Evolutionary conservation across 2,113 vertebrate species (phyloP), one percentile per base, ranked within the genome.

Genomic region (Geothlypis trichas): DNA sequence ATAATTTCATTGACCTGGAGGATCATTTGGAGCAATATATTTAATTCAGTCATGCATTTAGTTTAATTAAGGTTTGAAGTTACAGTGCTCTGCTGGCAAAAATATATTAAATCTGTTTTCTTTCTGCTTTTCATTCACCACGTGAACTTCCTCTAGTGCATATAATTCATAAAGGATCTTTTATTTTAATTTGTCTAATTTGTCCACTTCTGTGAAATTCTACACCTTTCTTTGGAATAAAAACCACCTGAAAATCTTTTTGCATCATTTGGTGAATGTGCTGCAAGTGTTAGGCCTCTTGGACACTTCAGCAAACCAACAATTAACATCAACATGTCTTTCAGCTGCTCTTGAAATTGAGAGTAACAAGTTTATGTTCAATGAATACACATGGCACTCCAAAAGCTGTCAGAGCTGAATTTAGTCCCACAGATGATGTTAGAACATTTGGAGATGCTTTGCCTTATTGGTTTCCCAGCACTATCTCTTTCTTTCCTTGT

Each of bases 41-140:
- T 98, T 98, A 96, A 98, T 97, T 85, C 93, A 96, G 87, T 92
- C 95, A 91, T 97, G 93, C 96, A 97, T 97, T 98, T 97, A 96
- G 94, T 96, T 97, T 97, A 98, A 98, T 98, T 97, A 97, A 95
- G 62, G 62, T 62, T 96, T 92, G 93, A 95, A 87, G 92, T 92
- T 87, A 79, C 67, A 33, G 82, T 94, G 74, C 84, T 97, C 90
- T 96, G 71, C 72, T 94, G 87, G 87, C 90, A 96, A 93, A 95
- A 95, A 95, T 91, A 89, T 94, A 92, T 80, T 93, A 95, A 96
- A 89, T 94, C 54, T 76, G 62, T 80, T 92, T 95, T 94, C 84
- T 91, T 81, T 69, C 58, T 95, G 80, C 89, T 97, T 93, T 95
- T 87, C 39, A 83, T 81, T 91, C 59, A 90, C 62, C 5, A 22